Evolutionary conservation across 1,140 invertebrate genomes (phyloP).

Genomic region (Papilio dardanus): DNA sequence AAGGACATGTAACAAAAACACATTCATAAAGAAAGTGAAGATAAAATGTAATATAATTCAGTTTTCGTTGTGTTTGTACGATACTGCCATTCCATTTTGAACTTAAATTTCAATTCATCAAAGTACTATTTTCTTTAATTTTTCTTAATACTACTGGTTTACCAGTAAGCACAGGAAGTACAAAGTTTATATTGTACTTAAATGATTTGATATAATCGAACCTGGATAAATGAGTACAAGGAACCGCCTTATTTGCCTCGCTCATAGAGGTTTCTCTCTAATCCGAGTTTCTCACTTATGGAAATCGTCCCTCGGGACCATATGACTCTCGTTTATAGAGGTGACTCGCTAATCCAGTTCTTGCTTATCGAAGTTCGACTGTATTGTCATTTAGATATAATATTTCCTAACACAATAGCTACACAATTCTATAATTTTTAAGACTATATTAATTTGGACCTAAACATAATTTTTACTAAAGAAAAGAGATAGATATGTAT

Average conservation of each 20-base stretch:
- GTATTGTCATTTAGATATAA: too few species aligned
- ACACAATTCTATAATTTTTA: conserved; percentile 55
- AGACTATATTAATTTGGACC: conserved; percentile 47
- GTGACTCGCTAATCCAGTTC: too few species aligned
- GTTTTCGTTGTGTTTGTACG: neutral
- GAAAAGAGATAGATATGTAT: too few species aligned
- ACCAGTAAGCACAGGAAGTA: neutral
- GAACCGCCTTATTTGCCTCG: too few species aligned
- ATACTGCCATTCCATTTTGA: neutral
- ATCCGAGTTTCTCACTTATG: too few species aligned
- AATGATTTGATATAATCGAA: neutral
- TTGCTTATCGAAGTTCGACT: too few species aligned
- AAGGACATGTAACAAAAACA: conserved; percentile 30
- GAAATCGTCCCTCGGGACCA: too few species aligned
- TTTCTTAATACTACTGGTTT: neutral
- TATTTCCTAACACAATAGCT: conserved; percentile 48
- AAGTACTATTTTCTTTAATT: neutral
- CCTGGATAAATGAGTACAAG: too few species aligned
- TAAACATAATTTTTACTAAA: conserved; percentile 48
- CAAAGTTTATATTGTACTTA: neutral
- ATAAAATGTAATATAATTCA: conserved; percentile 28
- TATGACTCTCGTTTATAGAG: too few species aligned
- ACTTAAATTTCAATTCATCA: neutral
- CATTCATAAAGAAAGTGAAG: conserved; percentile 27
- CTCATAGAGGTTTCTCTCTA: too few species aligned